Evolutionary conservation across 1,140 invertebrate species (phyloP), one percentile per base, ranked within the genome.

Genomic region (Phymorhynchus buccinoides): DNA sequence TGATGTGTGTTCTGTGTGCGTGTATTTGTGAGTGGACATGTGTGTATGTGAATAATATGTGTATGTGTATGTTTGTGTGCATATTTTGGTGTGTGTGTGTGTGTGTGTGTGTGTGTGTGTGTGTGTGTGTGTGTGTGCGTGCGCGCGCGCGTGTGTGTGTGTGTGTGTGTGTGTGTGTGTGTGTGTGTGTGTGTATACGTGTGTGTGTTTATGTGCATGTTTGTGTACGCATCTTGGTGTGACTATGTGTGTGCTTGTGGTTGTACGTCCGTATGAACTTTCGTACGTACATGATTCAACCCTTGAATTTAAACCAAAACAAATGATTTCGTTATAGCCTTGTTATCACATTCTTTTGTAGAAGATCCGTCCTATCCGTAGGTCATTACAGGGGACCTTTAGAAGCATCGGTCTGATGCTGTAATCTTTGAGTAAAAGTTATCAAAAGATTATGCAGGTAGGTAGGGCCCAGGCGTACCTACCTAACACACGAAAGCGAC

Each of bases 141-240:
- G n/a, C n/a, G n/a, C n/a, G n/a, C n/a, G n/a, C n/a, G n/a, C n/a
- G n/a, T n/a, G n/a, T n/a, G n/a, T n/a, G n/a, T n/a, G n/a, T n/a
- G n/a, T n/a, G n/a, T n/a, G n/a, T n/a, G n/a, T n/a, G n/a, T n/a
- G n/a, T n/a, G n/a, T n/a, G n/a, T n/a, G n/a, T n/a, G n/a, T n/a
- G n/a, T n/a, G n/a, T n/a, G n/a, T n/a, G n/a, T n/a, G n/a, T n/a
- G n/a, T n/a, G n/a, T n/a, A n/a, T n/a, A n/a, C n/a, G n/a, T n/a
- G n/a, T n/a, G n/a, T n/a, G n/a, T n/a, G n/a, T n/a, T n/a, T n/a
- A n/a, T n/a, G n/a, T n/a, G n/a, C 41, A 39, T 78, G 44, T 78
- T 32, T 78, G 75, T 78, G 75, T 78, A n/a, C n/a, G n/a, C n/a
- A n/a, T n/a, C n/a, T n/a, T n/a, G n/a, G 75, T 78, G 75, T 44